Conservation (phyloP, 2,113 vertebrate genomes). For the Mionectes macconnelli region DNA sequence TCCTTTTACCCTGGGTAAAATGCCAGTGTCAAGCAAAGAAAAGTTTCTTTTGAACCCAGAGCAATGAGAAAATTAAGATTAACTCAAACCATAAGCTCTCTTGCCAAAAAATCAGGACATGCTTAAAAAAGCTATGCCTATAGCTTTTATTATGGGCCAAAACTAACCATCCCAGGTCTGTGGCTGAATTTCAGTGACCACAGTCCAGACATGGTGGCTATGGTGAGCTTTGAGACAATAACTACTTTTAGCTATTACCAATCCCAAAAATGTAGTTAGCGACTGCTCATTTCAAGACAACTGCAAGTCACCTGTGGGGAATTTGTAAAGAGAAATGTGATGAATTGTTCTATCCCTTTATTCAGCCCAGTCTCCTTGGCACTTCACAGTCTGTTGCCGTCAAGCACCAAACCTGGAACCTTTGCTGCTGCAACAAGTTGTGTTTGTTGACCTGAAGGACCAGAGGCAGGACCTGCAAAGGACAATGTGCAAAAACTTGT, state of each 20-base stretch:
- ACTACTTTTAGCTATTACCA: not conserved
- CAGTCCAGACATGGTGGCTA: slow-evolving; percentile 13
- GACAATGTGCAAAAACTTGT: not conserved
- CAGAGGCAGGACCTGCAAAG: not conserved
- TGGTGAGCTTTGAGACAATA: not conserved
- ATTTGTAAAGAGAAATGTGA: not conserved
- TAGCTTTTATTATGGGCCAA: not conserved
- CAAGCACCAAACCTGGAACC: not conserved
- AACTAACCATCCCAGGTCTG: not conserved
- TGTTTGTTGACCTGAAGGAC: not conserved
- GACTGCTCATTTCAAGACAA: not conserved
- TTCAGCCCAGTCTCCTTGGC: not conserved
- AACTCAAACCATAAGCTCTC: not conserved
- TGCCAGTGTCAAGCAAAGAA: not conserved
- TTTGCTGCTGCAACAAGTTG: not conserved
- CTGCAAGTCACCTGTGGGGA: not conserved
- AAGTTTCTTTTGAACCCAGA: not conserved
- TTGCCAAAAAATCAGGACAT: not conserved
- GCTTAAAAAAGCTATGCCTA: not conserved
- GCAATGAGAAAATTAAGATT: not conserved
- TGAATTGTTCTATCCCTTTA: not conserved
- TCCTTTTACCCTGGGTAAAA: not conserved
- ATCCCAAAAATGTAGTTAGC: not conserved
- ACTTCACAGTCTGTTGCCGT: not conserved
- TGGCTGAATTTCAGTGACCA: not conserved